Conservation (phyloP, 2,888 invertebrate species). For the Imbricaverruca yamaguchii region DNA sequence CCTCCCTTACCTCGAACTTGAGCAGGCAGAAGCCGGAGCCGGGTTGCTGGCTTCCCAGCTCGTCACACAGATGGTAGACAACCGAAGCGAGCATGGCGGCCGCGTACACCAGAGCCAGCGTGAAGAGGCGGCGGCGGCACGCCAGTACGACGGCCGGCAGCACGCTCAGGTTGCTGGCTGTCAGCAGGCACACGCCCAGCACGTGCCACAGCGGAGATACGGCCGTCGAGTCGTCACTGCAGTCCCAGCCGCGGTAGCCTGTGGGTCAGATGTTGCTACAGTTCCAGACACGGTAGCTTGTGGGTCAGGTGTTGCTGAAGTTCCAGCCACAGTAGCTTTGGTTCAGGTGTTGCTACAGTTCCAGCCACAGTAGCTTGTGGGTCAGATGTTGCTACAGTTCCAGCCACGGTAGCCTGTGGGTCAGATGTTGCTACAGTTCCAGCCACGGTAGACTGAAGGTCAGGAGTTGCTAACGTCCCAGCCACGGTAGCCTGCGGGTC, state of each 20-base stretch:
- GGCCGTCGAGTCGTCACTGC: constrained; percentile 40
- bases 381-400: background rate
- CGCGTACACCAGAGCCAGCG: constrained; percentile 42
- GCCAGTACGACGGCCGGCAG: constrained; percentile 42
- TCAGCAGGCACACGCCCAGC: constrained; percentile 39
- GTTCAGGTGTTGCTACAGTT: background rate
- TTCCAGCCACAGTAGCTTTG: background rate
- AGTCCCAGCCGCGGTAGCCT: constrained; percentile 42
- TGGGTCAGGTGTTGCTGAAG: background rate
- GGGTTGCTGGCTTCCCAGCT: constrained; percentile 33
- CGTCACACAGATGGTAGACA: constrained; percentile 37
- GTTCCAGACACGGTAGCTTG: background rate
- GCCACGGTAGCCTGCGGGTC: constrained; percentile 33
- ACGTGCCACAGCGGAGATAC: constrained; percentile 36
- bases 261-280: background rate
- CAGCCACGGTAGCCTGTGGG: background rate
- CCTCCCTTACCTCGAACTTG: background rate
- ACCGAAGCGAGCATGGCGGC: constrained; percentile 44
- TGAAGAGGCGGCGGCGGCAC: constrained; percentile 38
- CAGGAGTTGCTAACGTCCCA: constrained; percentile 35
- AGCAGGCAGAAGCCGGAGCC: constrained; percentile 2
- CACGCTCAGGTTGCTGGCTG: constrained; percentile 43
- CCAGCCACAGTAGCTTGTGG: background rate
- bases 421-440: constrained; percentile 39
- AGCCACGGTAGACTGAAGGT: background rate